Base-by-base conservation (phyloP, 2,797 vertebrate species). In the Arnoldichthys spilopterus region DNA sequence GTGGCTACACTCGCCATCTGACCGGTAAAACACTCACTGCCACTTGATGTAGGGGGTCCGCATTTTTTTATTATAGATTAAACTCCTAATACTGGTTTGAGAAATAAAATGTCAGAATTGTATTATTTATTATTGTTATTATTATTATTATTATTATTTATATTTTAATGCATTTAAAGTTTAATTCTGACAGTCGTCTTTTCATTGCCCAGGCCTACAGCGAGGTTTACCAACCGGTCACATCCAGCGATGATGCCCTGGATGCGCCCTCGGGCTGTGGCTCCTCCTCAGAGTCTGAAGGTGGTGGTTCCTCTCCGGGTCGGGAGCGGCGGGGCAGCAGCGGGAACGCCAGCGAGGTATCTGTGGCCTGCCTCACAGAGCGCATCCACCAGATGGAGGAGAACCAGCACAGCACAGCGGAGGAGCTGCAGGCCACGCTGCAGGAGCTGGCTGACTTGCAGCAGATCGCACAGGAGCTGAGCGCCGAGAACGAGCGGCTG, bases 381-480 rank as follows among this genome's bases (percentile, higher is more conserved):
- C 89, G 95, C 11, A 96, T 96, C 70, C 95, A 96, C 83, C 95
- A 96, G 81, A 96, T 96, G 96, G 96, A 96, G 66, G 96, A 96
- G 88, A 96, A 95, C 73, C 96, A 96, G 7, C 96, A 96, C 83
- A 95, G 96, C 34, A 96, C 95, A 0, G 87, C 95, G 0, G 96
- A 96, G 86, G 95, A 96, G 79, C 94, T 96, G 8, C 95, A 96
- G 86, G 96, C 96, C 61, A 96, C 95, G 0, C 91, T 96, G 24
- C 95, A 96, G 63, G 96, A 96, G 78, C 91, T 96, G 34, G 94
- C 95, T 0, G 96, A 96, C 78, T 86, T 96, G 45, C 96, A 96
- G 45, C 96, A 96, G 87, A 94, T 96, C 63, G 94, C 95, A 0
- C 96, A 96, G 67, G 96, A 96, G 74, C 88, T 96, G 53, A 96